Percentiles rank a stretch among this genome's conserved stretches.
These are phyloP conservation scores for Drosophila jambulina DNA, from an alignment of 1,140 invertebrate genomes.

Conservation along the genomic window DNA sequence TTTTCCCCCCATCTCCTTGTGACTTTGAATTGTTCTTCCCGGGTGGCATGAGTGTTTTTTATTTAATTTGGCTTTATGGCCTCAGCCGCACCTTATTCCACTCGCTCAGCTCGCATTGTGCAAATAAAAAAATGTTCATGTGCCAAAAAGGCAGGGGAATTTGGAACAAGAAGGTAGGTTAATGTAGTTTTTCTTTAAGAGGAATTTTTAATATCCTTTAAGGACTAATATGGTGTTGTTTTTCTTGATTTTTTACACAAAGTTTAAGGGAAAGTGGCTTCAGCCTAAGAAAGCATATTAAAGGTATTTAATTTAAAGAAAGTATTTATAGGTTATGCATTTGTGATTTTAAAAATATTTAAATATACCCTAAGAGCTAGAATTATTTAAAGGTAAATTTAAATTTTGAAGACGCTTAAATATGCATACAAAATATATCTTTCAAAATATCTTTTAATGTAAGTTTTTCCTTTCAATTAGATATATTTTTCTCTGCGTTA, in stretches of 20 bases:
- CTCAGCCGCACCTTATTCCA: constrained; percentile 75
- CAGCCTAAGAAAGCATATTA: too few species aligned
- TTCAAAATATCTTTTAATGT: not conserved
- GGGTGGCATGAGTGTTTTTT: constrained; percentile 42
- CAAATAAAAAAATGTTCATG: constrained; percentile 70
- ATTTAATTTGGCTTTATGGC: constrained; percentile 82
- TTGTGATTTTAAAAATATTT: not conserved
- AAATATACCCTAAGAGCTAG: not conserved
- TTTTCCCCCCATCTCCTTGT: not conserved
- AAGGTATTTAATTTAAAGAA: too few species aligned
- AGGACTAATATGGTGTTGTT: not conserved
- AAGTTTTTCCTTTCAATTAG: too few species aligned
- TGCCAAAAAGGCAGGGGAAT: constrained; percentile 64
- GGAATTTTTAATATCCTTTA: not conserved
- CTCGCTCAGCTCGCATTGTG: constrained; percentile 49
- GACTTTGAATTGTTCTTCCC: constrained; percentile 2
- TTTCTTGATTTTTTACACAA: not conserved
- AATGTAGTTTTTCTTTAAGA: not conserved
- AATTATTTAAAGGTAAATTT: not conserved
- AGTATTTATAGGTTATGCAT: not conserved
- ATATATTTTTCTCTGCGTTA: not conserved
- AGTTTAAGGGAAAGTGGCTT: too few species aligned
- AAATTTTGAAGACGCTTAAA: not conserved
- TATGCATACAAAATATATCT: not conserved
- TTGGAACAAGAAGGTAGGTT: constrained; percentile 9